Base-by-base conservation (phyloP, 2,888 invertebrate species). In the Hymenopus coronatus region DNA sequence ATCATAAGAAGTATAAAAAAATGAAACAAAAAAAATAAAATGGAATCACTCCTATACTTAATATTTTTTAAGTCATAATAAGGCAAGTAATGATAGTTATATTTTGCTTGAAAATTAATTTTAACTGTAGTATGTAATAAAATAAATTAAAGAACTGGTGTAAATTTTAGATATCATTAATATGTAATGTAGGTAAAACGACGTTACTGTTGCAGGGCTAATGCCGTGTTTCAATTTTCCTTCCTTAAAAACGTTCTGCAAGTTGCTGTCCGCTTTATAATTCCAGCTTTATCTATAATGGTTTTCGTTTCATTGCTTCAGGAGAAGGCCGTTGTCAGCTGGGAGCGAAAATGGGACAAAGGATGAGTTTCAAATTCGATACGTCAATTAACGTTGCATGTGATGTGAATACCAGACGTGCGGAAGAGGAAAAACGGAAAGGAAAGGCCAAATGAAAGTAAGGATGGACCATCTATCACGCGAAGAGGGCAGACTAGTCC, bases 401-500 rank as follows among this genome's bases (percentile, higher is more conserved):
- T 33, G 84, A 33, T 84, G 84, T 33, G 84, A 84, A 84, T 84
- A 33, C 84, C 33, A 70, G 54, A 25, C 54, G 25, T 15, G 25
- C 8, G 25, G 30, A 25, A 84, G 25, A 33, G n/a, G 9, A 33
- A 84, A 25, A 33, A 84, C 25, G 84, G 84, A 33, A n/a, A 40
- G 33, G 33, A n/a, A 84, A 30, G 27, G 28, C 83, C 40, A 84
- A 84, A 84, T 84, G 33, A 20, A 84, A 27, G 84, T n/a, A 84
- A 33, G 33, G 84, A 84, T 83, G 28, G 40, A 46, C 85, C 85
- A 85, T 85, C 85, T 54, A 85, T 85, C 85, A 85, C 85, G 46
- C 40, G 54, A 40, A 85, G 85, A 46, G 85, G 46, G 84, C 33
- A 25, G n/a, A 12, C 33, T 15, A 40, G 54, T 20, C 20, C 54